A percentile compares a stretch with the other conserved stretches of the same genome.
These are phyloP conservation scores for Ophioninae sp. DNA, from an alignment of 2,888 invertebrate species.

Conservation along the genomic window DNA sequence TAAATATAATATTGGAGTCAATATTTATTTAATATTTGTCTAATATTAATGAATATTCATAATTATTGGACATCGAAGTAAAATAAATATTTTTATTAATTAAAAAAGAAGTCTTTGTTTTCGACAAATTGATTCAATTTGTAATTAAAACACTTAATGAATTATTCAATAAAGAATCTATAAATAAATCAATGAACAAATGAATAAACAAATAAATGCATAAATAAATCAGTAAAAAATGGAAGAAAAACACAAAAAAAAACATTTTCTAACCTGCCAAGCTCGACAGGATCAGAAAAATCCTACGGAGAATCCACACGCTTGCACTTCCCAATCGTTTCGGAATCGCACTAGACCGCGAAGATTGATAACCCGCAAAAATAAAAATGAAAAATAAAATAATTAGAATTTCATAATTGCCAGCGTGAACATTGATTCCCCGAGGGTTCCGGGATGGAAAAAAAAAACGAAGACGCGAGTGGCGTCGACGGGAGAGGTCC, in stretches of 20 bases:
- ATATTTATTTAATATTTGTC: too few species aligned
- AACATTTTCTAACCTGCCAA: slow-evolving; percentile 31
- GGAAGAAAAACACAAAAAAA: neutral
- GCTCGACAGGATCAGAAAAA: neutral
- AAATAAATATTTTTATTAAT: neutral
- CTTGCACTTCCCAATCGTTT: neutral
- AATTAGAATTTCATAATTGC: neutral
- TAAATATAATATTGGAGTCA: too few species aligned
- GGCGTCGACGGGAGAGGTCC: neutral
- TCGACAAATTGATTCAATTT: neutral
- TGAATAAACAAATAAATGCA: neutral
- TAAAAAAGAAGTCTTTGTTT: neutral
- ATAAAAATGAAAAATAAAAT: too few species aligned
- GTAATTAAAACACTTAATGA: too few species aligned
- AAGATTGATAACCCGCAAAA: neutral
- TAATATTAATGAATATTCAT: too few species aligned
- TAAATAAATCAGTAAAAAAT: neutral
- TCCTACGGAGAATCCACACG: slow-evolving; percentile 11
- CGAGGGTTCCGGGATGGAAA: neutral
- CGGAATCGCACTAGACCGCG: neutral
- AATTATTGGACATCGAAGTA: neutral
- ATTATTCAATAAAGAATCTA: too few species aligned
- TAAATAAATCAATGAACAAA: too few species aligned
- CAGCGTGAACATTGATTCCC: neutral
- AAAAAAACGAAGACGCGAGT: neutral